phyloP scores from a whole-genome alignment of 2,797 vertebrate genomes.

The Tragelaphus eurycerus region DNA sequence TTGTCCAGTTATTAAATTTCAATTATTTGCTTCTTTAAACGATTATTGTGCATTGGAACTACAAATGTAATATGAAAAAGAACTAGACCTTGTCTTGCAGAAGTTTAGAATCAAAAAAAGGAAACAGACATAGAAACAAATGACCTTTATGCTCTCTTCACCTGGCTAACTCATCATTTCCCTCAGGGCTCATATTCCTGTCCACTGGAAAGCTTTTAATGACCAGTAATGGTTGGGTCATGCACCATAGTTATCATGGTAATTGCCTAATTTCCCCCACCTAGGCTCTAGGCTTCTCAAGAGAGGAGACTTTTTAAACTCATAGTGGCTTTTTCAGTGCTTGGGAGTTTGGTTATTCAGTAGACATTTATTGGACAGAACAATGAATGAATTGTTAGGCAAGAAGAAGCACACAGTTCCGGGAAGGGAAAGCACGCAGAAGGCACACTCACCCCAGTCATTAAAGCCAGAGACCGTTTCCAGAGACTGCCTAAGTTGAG shows the following conservation, averaged over 20 bases:
- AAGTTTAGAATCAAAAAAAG: background rate
- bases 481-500: background rate
- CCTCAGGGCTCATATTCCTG: background rate
- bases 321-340: background rate
- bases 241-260: background rate
- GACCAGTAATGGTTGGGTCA: background rate
- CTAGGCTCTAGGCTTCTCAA: background rate
- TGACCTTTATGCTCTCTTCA: background rate
- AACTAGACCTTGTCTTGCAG: background rate
- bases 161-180: background rate
- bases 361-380: background rate
- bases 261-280: background rate
- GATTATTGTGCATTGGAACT: background rate
- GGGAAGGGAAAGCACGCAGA: background rate
- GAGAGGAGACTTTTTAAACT: background rate
- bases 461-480: background rate
- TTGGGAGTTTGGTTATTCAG: background rate
- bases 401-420: background rate
- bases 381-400: background rate
- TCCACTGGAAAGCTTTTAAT: background rate
- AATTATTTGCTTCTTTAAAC: background rate
- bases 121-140: background rate
- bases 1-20: background rate
- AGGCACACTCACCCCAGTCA: background rate
- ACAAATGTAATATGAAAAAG: background rate